Conservation (phyloP, 92 coral and sea anemone genomes). For the Epizoanthus ramosus region DNA sequence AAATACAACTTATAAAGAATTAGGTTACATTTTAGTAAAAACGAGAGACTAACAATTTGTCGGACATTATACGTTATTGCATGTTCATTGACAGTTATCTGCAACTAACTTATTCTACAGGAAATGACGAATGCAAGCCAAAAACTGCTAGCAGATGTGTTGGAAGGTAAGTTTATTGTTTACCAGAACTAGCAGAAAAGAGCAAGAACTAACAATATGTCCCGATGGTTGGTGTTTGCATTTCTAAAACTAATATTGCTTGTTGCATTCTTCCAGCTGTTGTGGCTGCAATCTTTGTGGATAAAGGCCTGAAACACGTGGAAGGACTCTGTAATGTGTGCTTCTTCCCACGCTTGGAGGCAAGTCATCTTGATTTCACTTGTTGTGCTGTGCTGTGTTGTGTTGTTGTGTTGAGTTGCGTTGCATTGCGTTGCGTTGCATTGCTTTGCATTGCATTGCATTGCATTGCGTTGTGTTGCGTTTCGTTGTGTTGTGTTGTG, state of each 20-base stretch:
- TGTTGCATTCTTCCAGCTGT: slow-evolving; percentile 63
- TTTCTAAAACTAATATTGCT: not conserved
- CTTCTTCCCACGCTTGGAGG: slow-evolving; percentile 96
- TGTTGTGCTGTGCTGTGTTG: no score
- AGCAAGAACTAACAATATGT: not conserved
- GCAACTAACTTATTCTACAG: slow-evolving; percentile 33
- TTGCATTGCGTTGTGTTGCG: no score
- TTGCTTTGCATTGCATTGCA: no score
- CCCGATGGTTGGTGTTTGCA: no score
- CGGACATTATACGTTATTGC: no score
- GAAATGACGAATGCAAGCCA: slow-evolving; percentile 71
- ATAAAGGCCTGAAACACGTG: slow-evolving; percentile 90
- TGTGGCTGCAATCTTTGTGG: slow-evolving; percentile 92
- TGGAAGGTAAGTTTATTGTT: slow-evolving; percentile 75
- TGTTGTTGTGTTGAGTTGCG: no score
- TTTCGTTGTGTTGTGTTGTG: no score
- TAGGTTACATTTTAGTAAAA: not conserved
- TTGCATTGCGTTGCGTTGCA: no score
- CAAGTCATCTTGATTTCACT: slow-evolving; percentile 30
- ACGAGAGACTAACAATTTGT: no score
- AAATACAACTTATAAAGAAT: no score
- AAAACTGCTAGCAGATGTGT: slow-evolving; percentile 87
- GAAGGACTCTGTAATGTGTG: slow-evolving; percentile 90
- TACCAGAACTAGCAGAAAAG: not conserved
- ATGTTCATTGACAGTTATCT: no score